Conservation (phyloP, 2,113 vertebrate species). For the Numenius arquata region DNA sequence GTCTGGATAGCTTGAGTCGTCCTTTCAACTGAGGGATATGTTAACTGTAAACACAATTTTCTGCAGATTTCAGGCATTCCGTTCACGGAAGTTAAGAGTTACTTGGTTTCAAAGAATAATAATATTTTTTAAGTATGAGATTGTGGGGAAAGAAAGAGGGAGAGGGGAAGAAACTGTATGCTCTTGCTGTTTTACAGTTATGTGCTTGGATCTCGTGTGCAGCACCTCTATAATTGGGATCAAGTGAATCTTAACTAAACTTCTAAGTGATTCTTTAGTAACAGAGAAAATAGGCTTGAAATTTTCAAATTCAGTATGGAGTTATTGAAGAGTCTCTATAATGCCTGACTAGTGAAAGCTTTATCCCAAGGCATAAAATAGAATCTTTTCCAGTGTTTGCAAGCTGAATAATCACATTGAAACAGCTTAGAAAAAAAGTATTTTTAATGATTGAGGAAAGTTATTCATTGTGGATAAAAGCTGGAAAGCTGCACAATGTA, state of each 20-base stretch:
- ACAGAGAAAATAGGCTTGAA: neutral
- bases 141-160: neutral
- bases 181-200: neutral
- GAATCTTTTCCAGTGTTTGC: neutral
- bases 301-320: neutral
- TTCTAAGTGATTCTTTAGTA: neutral
- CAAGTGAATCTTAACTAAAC: neutral
- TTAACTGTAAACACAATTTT: neutral
- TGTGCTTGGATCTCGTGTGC: neutral
- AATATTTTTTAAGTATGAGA: neutral
- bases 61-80: neutral
- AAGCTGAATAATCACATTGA: neutral
- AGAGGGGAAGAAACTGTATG: neutral
- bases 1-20: neutral
- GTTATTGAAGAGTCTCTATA: neutral
- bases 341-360: neutral
- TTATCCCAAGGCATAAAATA: neutral
- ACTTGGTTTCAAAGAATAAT: neutral
- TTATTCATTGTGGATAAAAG: neutral
- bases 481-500: neutral
- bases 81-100: neutral
- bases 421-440: neutral
- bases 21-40: neutral
- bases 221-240: neutral
- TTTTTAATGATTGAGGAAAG: conserved; percentile 1